Base-by-base conservation (phyloP, 2,888 invertebrate genomes). In the Andrena chrysosceles region DNA sequence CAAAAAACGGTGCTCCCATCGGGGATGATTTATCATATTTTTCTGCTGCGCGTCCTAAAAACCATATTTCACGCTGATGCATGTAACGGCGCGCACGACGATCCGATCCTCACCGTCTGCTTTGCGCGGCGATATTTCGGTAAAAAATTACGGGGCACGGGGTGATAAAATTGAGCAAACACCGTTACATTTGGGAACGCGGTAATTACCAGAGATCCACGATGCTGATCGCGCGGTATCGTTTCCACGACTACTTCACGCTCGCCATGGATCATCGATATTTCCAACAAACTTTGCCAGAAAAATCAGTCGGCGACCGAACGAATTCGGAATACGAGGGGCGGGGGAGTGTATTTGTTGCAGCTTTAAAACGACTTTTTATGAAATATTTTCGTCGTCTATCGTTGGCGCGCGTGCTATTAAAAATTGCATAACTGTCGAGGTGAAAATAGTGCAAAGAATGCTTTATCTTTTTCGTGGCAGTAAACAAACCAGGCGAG, bases 21-120 rank as follows among this genome's bases (percentile, higher is more conserved):
- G 23, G 63, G 56, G 68, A 68, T 78, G 79, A 79, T 81, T 81
- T 81, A 81, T 79, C 69, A 73, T 66, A 69, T 67, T 68, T 79
- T 69, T 79, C 73, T 52, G 49, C 33, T 26, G 62, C 16, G n/a
- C 69, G 31, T 63, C 59, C 72, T 79, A 64, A 81, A 81, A 78
- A 73, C 79, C 79, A 81, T 79, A 81, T 78, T 78, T 81, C 81
- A 78, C 72, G n/a, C 67, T 69, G 72, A 78, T 72, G 79, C 71
- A 77, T 77, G 70, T 66, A 66, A 70, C 70, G 77, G 79, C 35
- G 42, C n/a, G 26, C 35, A 60, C 35, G 35, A 33, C 33, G 8
- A 62, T 77, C 60, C 71, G 42, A 64, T 71, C n/a, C n/a, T 23
- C 52, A 42, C 29, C 67, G 52, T 49, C 48, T 10, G 67, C 29